phyloP scores from a whole-genome alignment of 2,888 invertebrate species.

The Entomobrya proxima region DNA sequence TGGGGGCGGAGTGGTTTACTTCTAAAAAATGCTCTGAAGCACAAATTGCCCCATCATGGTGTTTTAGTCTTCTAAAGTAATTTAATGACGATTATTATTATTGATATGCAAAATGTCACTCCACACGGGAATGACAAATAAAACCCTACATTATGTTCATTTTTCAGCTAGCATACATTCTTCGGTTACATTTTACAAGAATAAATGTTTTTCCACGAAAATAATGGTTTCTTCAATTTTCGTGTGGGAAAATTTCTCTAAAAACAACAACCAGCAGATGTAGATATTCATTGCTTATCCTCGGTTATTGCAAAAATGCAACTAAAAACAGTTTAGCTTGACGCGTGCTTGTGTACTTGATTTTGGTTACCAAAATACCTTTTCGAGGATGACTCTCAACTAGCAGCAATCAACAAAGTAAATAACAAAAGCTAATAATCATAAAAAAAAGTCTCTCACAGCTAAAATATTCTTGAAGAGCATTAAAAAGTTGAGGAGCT shows the following conservation, averaged over 20 bases:
- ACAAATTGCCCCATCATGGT: not conserved
- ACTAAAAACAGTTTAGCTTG: not conserved
- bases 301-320: not conserved
- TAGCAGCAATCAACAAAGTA: slow-evolving; percentile 2
- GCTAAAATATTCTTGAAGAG: not conserved
- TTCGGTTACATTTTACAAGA: not conserved
- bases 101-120: not conserved
- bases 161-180: not conserved
- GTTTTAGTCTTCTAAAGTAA: not conserved
- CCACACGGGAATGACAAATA: not conserved
- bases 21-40: too few relatives aligned
- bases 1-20: too few relatives aligned
- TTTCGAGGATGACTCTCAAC: slow-evolving; percentile 15
- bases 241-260: not conserved
- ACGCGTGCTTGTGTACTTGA: not conserved
- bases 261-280: not conserved
- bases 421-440: slow-evolving; percentile 40
- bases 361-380: slow-evolving; percentile 14
- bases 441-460: slow-evolving; percentile 60
- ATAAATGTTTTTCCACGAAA: too few relatives aligned
- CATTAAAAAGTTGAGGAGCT: slow-evolving; percentile 18
- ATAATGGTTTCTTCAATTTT: not conserved
- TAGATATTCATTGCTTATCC: not conserved
- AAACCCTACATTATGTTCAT: not conserved
- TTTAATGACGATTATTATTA: not conserved